These are phyloP conservation scores for Magallana angulata DNA, from an alignment of 1,140 invertebrate genomes.

Conservation along the genomic window DNA sequence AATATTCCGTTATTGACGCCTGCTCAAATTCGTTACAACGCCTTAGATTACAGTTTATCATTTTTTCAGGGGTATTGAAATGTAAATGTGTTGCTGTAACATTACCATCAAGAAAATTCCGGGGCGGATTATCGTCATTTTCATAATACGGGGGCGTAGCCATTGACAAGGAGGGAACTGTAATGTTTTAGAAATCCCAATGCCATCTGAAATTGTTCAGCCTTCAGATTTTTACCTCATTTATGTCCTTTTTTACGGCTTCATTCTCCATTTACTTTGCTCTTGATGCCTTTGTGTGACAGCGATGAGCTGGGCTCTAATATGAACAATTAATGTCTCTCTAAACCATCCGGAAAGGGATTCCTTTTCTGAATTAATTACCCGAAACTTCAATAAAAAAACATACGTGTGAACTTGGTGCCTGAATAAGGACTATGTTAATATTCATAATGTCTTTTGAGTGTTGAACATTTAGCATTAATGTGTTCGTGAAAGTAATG, in stretches of 20 bases:
- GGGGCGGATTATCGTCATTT: neutral
- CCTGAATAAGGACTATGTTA: neutral
- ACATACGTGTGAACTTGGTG: neutral
- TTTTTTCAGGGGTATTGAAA: neutral
- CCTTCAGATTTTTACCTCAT: neutral
- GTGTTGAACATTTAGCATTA: too few relatives aligned
- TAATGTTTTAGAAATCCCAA: neutral
- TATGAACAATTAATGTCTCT: neutral
- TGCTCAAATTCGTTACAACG: neutral
- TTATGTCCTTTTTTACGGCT: neutral
- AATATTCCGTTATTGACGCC: neutral
- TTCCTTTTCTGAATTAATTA: neutral
- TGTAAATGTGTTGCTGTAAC: neutral
- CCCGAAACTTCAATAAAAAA: neutral
- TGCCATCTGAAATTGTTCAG: neutral
- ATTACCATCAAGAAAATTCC: neutral
- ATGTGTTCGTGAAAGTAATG: too few relatives aligned
- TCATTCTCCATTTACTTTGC: constrained; percentile 9
- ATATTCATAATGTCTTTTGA: too few relatives aligned
- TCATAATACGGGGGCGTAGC: neutral
- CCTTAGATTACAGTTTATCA: neutral
- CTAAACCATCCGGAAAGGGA: constrained; percentile 2
- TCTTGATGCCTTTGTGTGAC: neutral
- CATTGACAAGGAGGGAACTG: neutral
- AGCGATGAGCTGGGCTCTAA: neutral